Percentiles rank a stretch among this genome's conserved stretches.
These are phyloP conservation scores for Pavo muticus DNA, from an alignment of 2,113 vertebrate species.

Conservation along the genomic window DNA sequence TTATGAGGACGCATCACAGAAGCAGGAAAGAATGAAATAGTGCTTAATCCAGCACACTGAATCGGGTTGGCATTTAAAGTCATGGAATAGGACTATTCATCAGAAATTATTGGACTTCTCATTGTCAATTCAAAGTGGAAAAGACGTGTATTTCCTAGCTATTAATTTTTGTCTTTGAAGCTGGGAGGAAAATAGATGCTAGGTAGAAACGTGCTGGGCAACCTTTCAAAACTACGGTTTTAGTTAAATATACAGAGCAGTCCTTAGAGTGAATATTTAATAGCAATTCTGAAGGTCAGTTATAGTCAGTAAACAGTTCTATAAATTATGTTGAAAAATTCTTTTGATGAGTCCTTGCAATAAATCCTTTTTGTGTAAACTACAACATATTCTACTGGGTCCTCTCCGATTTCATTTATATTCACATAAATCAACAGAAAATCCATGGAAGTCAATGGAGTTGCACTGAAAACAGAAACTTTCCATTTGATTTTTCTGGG, in stretches of 20 bases:
- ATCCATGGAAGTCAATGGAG: slow-evolving; percentile 17
- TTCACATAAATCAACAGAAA: slow-evolving; percentile 44
- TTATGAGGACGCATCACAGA: fast-evolving
- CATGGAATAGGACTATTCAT: not conserved
- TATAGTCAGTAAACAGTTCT: slow-evolving; percentile 58
- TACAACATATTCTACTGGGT: slow-evolving; percentile 26
- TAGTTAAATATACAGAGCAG: slow-evolving; percentile 41
- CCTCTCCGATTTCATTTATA: slow-evolving; percentile 28
- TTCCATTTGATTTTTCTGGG: not conserved
- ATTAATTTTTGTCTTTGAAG: not conserved
- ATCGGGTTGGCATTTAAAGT: not conserved
- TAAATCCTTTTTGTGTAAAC: slow-evolving; percentile 56
- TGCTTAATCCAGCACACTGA: not conserved
- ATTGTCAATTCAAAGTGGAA: not conserved
- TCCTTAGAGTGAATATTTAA: slow-evolving; percentile 56
- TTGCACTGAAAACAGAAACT: not conserved
- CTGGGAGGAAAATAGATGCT: not conserved
- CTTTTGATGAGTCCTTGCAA: slow-evolving; percentile 20
- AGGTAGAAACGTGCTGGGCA: not conserved
- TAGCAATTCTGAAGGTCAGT: slow-evolving; percentile 61
- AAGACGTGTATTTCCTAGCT: not conserved
- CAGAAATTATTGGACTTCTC: not conserved
- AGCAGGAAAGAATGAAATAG: not conserved
- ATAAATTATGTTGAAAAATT: slow-evolving; percentile 48
- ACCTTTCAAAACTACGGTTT: slow-evolving; percentile 21